Percentiles rank a stretch among this genome's conserved stretches.
These are phyloP conservation scores for Cataglyphis livida DNA, from an alignment of 2,888 invertebrate species.

Conservation along the genomic window DNA sequence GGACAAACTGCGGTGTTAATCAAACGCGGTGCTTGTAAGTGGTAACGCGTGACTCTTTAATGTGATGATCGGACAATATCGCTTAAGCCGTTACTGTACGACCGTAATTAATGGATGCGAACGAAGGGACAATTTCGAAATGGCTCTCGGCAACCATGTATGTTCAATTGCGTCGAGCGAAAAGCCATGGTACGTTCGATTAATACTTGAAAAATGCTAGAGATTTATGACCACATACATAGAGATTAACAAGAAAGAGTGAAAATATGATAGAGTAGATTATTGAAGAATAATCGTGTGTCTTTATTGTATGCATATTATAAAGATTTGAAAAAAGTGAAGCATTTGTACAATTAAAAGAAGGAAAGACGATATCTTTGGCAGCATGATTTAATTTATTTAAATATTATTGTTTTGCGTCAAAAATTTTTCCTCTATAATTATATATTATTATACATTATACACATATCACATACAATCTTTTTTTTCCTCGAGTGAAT, in stretches of 20 bases:
- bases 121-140: conserved; percentile 73
- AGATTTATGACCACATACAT: conserved; percentile 30
- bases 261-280: neutral
- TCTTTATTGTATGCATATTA: neutral
- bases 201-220: conserved; percentile 47
- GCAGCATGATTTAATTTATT: neutral
- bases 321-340: conserved; percentile 2
- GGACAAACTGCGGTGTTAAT: conserved; percentile 34
- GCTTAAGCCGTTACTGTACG: conserved; percentile 66
- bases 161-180: conserved; percentile 74
- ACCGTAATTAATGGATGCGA: conserved; percentile 71
- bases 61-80: conserved; percentile 71
- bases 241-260: conserved; percentile 22
- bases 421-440: neutral
- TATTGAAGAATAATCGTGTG: neutral
- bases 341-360: conserved; percentile 11
- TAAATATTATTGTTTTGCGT: neutral
- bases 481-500: neutral
- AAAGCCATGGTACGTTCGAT: conserved; percentile 63
- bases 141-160: conserved; percentile 72
- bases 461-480: neutral
- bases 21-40: conserved; percentile 48
- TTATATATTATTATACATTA: neutral
- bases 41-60: conserved; percentile 71
- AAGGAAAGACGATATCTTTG: neutral